These are phyloP conservation scores for Scylla paramamosain DNA, from an alignment of 1,140 invertebrate genomes.

Conservation along the genomic window DNA sequence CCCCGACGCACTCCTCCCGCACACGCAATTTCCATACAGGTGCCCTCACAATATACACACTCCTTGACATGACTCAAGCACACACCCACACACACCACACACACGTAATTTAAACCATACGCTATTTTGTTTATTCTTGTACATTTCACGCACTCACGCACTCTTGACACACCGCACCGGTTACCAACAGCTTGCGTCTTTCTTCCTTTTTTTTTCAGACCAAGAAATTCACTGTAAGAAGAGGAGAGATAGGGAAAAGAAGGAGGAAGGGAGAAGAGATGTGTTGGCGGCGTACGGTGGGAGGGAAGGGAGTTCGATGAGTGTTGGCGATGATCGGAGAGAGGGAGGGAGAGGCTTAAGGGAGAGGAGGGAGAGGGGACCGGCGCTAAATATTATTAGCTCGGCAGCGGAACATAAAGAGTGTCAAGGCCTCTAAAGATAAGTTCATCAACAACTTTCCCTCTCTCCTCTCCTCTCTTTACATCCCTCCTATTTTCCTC, in stretches of 20 bases:
- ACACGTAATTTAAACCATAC: too few species aligned
- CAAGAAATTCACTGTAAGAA: not conserved
- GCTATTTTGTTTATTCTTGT: too few species aligned
- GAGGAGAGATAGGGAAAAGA: not conserved
- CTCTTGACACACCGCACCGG: not conserved
- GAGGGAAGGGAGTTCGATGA: not conserved
- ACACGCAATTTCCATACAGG: not conserved
- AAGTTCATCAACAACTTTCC: not conserved
- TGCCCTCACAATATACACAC: not conserved
- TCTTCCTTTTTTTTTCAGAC: not conserved
- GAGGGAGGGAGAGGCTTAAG: not conserved
- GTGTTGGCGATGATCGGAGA: not conserved
- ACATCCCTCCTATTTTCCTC: not conserved
- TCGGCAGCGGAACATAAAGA: not conserved
- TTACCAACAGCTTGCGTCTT: not conserved
- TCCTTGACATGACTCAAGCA: too few species aligned
- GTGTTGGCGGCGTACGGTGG: not conserved
- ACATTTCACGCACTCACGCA: not conserved
- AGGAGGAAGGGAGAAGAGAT: slow-evolving; percentile 16
- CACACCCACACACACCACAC: too few species aligned
- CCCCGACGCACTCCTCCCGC: not conserved
- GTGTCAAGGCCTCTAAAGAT: too few species aligned
- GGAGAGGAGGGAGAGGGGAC: too few species aligned
- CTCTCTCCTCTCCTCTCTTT: not conserved
- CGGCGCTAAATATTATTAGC: too few species aligned